phyloP scores from a whole-genome alignment of 2,797 vertebrate species.

The Phalloptychus januarius region DNA sequence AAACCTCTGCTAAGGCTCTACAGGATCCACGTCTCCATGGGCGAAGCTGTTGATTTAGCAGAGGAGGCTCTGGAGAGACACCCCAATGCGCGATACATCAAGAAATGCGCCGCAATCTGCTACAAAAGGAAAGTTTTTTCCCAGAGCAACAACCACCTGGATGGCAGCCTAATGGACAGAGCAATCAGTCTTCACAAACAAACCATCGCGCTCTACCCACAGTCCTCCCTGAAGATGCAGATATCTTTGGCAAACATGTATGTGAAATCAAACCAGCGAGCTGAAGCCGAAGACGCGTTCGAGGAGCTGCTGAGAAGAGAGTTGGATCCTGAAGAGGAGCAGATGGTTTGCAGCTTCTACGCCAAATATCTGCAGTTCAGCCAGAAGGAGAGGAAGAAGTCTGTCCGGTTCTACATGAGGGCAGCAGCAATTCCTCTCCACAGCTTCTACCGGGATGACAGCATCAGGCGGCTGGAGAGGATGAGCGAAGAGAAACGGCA shows the following conservation, averaged over 20 bases:
- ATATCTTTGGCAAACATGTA: slow-evolving; percentile 52
- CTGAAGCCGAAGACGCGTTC: slow-evolving; percentile 42
- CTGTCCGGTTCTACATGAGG: slow-evolving; percentile 62
- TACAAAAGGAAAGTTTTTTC: slow-evolving; percentile 55
- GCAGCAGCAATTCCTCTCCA: slow-evolving; percentile 43
- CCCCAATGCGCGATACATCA: slow-evolving; percentile 60
- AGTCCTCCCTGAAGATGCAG: slow-evolving; percentile 27
- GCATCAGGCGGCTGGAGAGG: slow-evolving; percentile 49
- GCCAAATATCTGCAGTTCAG: slow-evolving; percentile 39
- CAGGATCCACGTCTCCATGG: slow-evolving; percentile 24
- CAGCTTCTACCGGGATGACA: slow-evolving; percentile 25
- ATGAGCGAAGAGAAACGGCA: slow-evolving; percentile 42
- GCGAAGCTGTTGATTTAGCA: slow-evolving; percentile 67
- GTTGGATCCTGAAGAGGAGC: slow-evolving; percentile 38
- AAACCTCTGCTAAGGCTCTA: slow-evolving; percentile 52
- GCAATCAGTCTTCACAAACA: slow-evolving; percentile 49
- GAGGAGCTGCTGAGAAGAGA: slow-evolving; percentile 27
- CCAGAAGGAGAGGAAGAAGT: slow-evolving; percentile 16
- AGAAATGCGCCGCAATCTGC: slow-evolving; percentile 52
- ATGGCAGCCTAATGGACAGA: slow-evolving; percentile 34
- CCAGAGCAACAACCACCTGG: slow-evolving; percentile 8
- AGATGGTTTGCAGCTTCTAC: slow-evolving; percentile 61
- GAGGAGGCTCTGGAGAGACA: slow-evolving; percentile 59
- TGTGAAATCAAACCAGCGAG: slow-evolving; percentile 9
- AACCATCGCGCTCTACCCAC: slow-evolving; percentile 61